phyloP scores from a whole-genome alignment of 1,140 invertebrate genomes.

The Sinella curviseta region DNA sequence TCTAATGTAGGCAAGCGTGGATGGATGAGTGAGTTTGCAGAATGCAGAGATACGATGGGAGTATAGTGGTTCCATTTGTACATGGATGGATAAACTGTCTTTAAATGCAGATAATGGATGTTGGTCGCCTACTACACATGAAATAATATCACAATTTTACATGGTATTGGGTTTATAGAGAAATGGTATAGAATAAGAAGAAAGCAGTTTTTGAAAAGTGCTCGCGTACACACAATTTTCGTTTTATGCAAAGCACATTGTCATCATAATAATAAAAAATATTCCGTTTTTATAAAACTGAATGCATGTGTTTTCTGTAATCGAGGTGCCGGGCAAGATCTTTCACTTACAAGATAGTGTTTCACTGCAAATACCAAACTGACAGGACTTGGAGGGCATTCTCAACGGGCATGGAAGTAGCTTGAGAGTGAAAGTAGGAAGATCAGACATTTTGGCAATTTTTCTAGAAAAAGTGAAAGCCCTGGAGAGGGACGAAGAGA shows the following conservation, averaged over 20 bases:
- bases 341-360: constrained; percentile 6
- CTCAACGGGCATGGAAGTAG: not conserved
- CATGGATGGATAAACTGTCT: not conserved
- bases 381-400: not conserved
- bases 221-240: constrained; percentile 1
- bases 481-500: not conserved
- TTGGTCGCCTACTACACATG: no score
- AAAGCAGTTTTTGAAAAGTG: not conserved
- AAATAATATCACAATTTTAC: no score
- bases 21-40: no score
- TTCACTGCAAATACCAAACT: not conserved
- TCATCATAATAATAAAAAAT: constrained; percentile 12
- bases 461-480: not conserved
- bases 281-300: no score
- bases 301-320: no score
- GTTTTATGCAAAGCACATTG: constrained; percentile 15
- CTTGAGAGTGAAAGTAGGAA: not conserved
- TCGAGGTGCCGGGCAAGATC: not conserved
- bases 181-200: not conserved
- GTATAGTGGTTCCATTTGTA: no score
- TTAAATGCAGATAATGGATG: not conserved
- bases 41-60: no score
- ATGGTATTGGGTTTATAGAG: no score
- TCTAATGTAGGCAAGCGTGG: not conserved
- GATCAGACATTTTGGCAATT: not conserved